phyloP scores from a whole-genome alignment of 2,888 invertebrate genomes.

The Caenorhabditis panamensis region DNA sequence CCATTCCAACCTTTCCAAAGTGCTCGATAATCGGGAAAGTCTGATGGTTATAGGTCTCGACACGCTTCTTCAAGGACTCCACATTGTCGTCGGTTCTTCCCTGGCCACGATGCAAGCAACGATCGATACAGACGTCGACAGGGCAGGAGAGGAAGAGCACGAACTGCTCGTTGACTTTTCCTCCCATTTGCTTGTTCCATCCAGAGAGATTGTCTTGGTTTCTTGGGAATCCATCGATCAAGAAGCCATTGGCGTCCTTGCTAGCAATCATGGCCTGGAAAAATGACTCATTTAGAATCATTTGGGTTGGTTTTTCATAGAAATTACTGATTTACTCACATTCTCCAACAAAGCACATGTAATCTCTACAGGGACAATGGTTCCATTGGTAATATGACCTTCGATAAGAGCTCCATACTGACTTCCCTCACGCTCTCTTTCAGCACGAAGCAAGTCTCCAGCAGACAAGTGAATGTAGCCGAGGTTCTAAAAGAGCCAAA shows the following conservation, averaged over 20 bases:
- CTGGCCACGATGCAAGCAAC: constrained; percentile 86
- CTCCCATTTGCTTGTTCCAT: constrained; percentile 90
- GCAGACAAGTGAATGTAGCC: constrained; percentile 84
- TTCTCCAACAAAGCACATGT: constrained; percentile 95
- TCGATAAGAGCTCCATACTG: constrained; percentile 89
- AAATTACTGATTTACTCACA: constrained; percentile 81
- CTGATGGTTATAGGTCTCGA: constrained; percentile 77
- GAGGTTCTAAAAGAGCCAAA: constrained; percentile 83
- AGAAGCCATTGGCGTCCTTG: constrained; percentile 84
- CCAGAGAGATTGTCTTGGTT: constrained; percentile 97
- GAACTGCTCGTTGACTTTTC: constrained; percentile 88
- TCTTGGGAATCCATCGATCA: constrained; percentile 99
- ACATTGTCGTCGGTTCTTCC: constrained; percentile 90
- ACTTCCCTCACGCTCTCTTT: constrained; percentile 86
- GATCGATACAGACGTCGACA: constrained; percentile 88
- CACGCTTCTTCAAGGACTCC: constrained; percentile 89
- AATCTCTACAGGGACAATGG: constrained; percentile 97
- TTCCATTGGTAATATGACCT: constrained; percentile 91
- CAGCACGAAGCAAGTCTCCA: constrained; percentile 93
- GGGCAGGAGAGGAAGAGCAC: constrained; percentile 94
- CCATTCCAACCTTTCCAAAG: constrained; percentile 70
- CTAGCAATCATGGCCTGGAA: constrained; percentile 75
- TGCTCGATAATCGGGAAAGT: constrained; percentile 81
- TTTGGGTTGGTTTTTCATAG: too few relatives aligned
- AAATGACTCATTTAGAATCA: neutral